Evolutionary conservation across 2,113 vertebrate species (phyloP).

Genomic region (Spheniscus mendiculus): DNA sequence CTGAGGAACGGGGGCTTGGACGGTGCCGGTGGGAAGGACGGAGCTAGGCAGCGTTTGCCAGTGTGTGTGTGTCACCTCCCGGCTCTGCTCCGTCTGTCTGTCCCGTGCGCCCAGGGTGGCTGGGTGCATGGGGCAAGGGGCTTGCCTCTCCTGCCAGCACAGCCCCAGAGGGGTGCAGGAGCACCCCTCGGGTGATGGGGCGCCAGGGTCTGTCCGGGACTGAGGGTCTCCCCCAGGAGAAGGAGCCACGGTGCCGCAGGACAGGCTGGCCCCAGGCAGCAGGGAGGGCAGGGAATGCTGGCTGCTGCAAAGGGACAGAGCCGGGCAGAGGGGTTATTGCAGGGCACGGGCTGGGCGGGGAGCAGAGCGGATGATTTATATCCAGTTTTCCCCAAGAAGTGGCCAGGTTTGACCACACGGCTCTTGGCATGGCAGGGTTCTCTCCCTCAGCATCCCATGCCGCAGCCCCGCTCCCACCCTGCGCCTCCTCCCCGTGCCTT

Average conservation of each 20-base stretch:
- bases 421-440: accelerated
- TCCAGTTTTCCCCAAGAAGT: not conserved
- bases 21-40: not conserved
- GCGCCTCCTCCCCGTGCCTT: not conserved
- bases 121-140: accelerated
- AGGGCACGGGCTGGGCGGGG: not conserved
- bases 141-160: not conserved
- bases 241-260: not conserved
- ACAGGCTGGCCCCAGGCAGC: not conserved
- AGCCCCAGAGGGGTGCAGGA: not conserved
- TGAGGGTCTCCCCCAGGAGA: not conserved
- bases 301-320: not conserved
- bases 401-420: not conserved
- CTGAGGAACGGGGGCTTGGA: not conserved
- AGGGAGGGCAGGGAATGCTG: not conserved
- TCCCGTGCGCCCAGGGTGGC: accelerated
- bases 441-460: not conserved
- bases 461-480: not conserved
- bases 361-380: not conserved
- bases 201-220: not conserved
- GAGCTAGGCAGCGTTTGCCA: not conserved
- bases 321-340: not conserved
- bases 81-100: accelerated
- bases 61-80: not conserved
- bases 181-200: not conserved